These are phyloP conservation scores for Sphaerophoria rueppellii DNA, from an alignment of 2,888 invertebrate species.

Conservation along the genomic window DNA sequence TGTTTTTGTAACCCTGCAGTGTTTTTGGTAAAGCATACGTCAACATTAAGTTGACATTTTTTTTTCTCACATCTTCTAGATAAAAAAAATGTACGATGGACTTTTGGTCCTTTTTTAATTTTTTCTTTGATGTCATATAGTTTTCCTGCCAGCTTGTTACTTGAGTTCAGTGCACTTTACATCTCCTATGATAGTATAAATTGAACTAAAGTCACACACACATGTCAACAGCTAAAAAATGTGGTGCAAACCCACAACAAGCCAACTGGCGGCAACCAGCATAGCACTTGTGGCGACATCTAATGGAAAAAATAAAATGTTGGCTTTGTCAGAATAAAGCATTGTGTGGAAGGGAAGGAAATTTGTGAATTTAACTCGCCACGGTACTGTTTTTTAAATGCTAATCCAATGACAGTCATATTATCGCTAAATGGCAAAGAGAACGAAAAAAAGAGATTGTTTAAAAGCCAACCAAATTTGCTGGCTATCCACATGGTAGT, in stretches of 20 bases:
- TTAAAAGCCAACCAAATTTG: slow-evolving; percentile 22
- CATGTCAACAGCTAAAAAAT: slow-evolving; percentile 8
- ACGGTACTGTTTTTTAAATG: slow-evolving; percentile 38
- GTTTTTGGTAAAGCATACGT: slow-evolving; percentile 45
- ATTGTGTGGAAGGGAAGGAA: background rate
- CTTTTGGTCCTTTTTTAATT: background rate
- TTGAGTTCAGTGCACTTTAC: slow-evolving; percentile 27
- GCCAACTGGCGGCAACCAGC: slow-evolving; percentile 11
- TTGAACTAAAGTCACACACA: slow-evolving; percentile 12
- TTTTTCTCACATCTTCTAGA: slow-evolving; percentile 34
- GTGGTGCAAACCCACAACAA: slow-evolving; percentile 14
- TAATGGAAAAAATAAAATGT: slow-evolving; percentile 28
- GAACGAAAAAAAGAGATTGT: slow-evolving; percentile 3
- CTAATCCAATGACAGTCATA: slow-evolving; percentile 58
- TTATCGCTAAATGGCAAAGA: slow-evolving; percentile 52
- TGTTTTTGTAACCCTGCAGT: background rate
- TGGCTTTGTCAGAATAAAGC: background rate
- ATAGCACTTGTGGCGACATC: slow-evolving; percentile 20
- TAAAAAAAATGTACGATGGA: background rate
- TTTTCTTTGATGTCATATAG: slow-evolving; percentile 5
- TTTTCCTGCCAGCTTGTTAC: slow-evolving; percentile 32
- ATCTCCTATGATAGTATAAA: background rate
- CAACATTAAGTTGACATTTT: slow-evolving; percentile 63
- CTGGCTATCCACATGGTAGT: slow-evolving; percentile 33
- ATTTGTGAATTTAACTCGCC: background rate